phyloP scores from a whole-genome alignment of 2,888 invertebrate genomes.

The Uropetala carovei region DNA sequence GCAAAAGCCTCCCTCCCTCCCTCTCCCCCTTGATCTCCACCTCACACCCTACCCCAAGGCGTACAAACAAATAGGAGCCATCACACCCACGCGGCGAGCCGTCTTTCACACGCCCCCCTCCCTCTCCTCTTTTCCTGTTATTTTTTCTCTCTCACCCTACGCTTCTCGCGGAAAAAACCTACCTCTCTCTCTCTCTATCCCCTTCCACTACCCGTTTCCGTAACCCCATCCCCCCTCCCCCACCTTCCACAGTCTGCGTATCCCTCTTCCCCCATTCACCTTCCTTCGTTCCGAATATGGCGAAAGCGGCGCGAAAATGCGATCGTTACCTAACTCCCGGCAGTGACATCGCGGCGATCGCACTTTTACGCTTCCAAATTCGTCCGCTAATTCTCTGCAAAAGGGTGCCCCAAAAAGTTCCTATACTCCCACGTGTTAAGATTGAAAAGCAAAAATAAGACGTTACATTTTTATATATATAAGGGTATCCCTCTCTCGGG shows the following conservation, averaged over 20 bases:
- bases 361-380: too few relatives aligned
- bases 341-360: too few relatives aligned
- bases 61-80: conserved; percentile 19
- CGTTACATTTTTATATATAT: too few relatives aligned
- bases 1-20: neutral
- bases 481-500: too few relatives aligned
- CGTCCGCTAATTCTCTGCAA: too few relatives aligned
- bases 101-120: conserved; percentile 14
- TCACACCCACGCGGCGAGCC: conserved; percentile 4
- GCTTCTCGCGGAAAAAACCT: conserved; percentile 4
- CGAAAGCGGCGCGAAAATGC: neutral
- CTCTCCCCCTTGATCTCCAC: neutral
- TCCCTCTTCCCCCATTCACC: neutral
- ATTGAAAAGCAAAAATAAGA: too few relatives aligned
- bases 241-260: neutral
- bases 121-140: neutral
- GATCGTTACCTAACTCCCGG: too few relatives aligned
- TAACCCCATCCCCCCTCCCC: neutral
- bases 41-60: neutral
- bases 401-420: too few relatives aligned
- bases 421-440: too few relatives aligned
- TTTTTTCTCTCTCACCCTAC: neutral
- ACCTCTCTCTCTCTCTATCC: neutral
- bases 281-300: neutral
- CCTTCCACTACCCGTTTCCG: neutral